A percentile compares a stretch with the other conserved stretches of the same genome.
These are phyloP conservation scores for Tachycineta bicolor DNA, from an alignment of 2,113 vertebrate species.

Conservation along the genomic window DNA sequence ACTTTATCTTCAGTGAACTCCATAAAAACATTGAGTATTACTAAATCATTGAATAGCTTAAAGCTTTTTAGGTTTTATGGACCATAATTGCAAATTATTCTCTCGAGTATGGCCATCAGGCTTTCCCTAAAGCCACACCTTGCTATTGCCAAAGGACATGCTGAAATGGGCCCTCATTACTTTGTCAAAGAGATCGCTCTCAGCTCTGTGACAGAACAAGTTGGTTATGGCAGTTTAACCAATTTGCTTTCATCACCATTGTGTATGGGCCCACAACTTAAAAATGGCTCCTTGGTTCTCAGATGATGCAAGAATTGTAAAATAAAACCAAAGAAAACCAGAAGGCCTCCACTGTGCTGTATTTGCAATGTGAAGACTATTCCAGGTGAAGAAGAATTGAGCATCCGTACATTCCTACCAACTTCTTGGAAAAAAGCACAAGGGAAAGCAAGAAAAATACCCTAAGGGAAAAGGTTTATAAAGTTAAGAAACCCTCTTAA, in stretches of 20 bases:
- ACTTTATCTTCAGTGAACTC: background rate
- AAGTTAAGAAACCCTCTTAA: background rate
- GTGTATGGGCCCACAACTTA: background rate
- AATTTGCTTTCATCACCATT: background rate
- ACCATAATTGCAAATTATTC: background rate
- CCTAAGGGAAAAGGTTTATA: background rate
- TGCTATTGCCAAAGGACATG: background rate
- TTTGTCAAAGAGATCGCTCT: background rate
- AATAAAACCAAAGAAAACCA: background rate
- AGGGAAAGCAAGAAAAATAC: background rate
- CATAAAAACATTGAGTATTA: background rate
- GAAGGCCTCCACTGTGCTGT: background rate
- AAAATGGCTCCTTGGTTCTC: background rate
- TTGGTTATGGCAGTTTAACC: background rate
- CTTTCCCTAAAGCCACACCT: background rate
- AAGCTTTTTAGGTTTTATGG: background rate
- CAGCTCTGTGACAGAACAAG: background rate
- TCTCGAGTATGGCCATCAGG: background rate
- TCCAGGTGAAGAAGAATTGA: background rate
- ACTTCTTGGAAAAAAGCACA: background rate
- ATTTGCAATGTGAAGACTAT: background rate
- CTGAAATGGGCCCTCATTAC: background rate
- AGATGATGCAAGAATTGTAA: background rate
- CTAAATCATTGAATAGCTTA: background rate
- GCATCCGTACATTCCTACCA: background rate